phyloP scores from a whole-genome alignment of 2,888 invertebrate species.

The Galerucella calmariensis region DNA sequence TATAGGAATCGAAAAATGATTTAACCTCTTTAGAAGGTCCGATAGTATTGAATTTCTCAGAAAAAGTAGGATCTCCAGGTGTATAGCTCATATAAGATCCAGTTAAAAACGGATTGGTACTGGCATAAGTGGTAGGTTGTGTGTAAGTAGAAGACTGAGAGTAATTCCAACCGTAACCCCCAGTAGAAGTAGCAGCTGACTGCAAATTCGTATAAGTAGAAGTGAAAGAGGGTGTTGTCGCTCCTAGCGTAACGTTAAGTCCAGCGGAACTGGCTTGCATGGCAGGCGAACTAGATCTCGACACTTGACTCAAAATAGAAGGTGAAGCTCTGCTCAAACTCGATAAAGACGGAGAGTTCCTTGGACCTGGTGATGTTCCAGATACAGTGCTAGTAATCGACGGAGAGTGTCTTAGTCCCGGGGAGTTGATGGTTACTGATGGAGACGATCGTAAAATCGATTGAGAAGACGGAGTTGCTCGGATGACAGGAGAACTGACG shows the following conservation, averaged over 20 bases:
- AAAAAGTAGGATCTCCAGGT: conserved; percentile 53
- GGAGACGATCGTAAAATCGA: conserved; percentile 63
- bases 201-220: conserved; percentile 59
- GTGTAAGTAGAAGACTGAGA: conserved; percentile 42
- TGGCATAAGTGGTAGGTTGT: conserved; percentile 63
- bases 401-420: conserved; percentile 52
- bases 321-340: conserved; percentile 66
- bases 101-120: conserved; percentile 72
- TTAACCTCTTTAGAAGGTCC: conserved; percentile 58
- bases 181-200: conserved; percentile 27
- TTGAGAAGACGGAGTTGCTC: conserved; percentile 64
- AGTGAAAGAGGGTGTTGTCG: conserved; percentile 59
- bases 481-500: conserved; percentile 63
- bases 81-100: conserved; percentile 64
- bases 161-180: conserved; percentile 48
- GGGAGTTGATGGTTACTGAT: conserved; percentile 55
- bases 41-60: conserved; percentile 62
- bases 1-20: conserved; percentile 59
- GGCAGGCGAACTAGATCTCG: conserved; percentile 62
- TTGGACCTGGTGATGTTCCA: conserved; percentile 49
- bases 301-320: conserved; percentile 55
- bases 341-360: conserved; percentile 60
- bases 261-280: conserved; percentile 72
- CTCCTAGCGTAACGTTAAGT: conserved; percentile 71
- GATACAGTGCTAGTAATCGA: conserved; percentile 46